Evolutionary conservation across 2,888 invertebrate species (phyloP), one percentile per base, ranked within the genome.

Genomic region (Acanthosepion esculentum): DNA sequence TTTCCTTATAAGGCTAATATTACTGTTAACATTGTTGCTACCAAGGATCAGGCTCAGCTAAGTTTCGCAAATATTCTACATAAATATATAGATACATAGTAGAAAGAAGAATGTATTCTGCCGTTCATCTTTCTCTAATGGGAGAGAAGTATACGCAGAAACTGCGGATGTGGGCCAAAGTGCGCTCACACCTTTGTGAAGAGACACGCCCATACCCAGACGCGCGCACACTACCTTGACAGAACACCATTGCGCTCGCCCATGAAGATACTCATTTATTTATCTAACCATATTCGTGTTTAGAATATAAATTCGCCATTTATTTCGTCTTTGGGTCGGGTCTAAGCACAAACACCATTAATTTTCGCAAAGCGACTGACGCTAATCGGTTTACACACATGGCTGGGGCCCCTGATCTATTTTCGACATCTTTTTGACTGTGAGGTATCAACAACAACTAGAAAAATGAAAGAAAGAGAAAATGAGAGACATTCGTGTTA

Each of bases 241-340:
- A 55, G 4, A 8, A n/a, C n/a, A 33, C 78, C 78, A 78, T 3
- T n/a, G 12, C 12, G 0, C n/a, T n/a, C 78, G n/a, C 78, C 78
- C 78, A 78, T n/a, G n/a, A 78, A 78, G 78, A 78, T n/a, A n/a
- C 78, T 78, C 78, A 78, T 78, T 78, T 78, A 78, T 78, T 78
- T 33, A 78, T 78, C 78, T 33, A 33, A 78, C n/a, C 78, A 33
- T 78, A 78, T 78, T 78, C 78, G 78, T 78, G 78, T 78, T 78
- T 78, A 78, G 78, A 78, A 78, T 78, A 78, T 78, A 78, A 78
- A 78, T 78, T 33, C n/a, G n/a, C 33, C n/a, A 78, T 78, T 78
- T 78, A 78, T 78, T 33, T n/a, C n/a, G 78, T 78, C 78, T 78
- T 78, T 78, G 18, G 78, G 78, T 33, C 78, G 15, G 23, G 78